Evolutionary conservation across 1,140 invertebrate species (phyloP).

Genomic region (Phortica variegata): DNA sequence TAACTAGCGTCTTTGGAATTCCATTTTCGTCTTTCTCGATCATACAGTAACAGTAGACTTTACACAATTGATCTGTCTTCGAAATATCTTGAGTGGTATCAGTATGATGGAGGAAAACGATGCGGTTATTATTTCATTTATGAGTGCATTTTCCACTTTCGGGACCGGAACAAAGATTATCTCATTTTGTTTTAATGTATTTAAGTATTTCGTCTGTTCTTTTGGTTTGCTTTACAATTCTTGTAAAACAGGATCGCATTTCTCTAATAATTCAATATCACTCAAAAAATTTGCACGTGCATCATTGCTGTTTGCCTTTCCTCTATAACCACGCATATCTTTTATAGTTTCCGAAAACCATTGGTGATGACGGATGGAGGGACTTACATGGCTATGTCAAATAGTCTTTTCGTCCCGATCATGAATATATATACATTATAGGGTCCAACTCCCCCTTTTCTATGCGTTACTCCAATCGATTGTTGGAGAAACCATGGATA

Average conservation of each 20-base stretch:
- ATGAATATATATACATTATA: no score
- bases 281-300: conserved; percentile 19
- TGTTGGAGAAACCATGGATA: no score
- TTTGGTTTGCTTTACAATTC: conserved; percentile 20
- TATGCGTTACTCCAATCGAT: no score
- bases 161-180: neutral
- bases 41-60: conserved; percentile 12
- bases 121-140: conserved; percentile 14
- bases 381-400: no score
- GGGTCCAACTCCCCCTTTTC: no score
- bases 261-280: conserved; percentile 21
- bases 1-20: neutral
- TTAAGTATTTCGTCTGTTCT: conserved; percentile 8
- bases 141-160: conserved; percentile 9
- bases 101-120: conserved; percentile 18
- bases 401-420: no score
- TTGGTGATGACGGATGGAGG: no score
- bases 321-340: conserved; percentile 21
- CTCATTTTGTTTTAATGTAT: neutral
- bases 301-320: conserved; percentile 17
- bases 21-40: neutral
- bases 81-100: conserved; percentile 23
- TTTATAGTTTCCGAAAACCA: no score
- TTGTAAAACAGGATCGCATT: conserved; percentile 24
- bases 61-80: conserved; percentile 18